Percentiles rank a stretch among this genome's conserved stretches.
phyloP scores from a whole-genome alignment of 2,888 invertebrate genomes.

The Strigamia transsilvanica region DNA sequence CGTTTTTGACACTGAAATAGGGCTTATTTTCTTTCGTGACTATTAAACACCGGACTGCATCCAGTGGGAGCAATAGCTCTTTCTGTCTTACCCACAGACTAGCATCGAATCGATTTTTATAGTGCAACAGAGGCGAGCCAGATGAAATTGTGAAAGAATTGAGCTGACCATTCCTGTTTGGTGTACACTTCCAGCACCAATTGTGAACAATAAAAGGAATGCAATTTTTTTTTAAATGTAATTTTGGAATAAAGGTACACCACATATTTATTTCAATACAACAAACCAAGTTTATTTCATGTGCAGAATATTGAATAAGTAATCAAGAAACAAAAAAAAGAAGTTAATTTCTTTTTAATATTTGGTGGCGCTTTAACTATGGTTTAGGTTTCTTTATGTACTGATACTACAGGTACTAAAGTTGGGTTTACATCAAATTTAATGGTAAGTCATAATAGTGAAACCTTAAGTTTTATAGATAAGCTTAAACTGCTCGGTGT shows the following conservation, averaged over 20 bases:
- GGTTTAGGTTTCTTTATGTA: no score
- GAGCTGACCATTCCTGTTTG: slow-evolving; percentile 46
- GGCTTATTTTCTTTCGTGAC: slow-evolving; percentile 48
- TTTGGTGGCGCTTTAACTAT: no score
- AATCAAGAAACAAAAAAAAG: no score
- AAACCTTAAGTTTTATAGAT: no score
- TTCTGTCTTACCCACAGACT: slow-evolving; percentile 30
- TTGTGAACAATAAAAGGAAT: slow-evolving; percentile 12
- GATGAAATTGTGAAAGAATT: slow-evolving; percentile 48
- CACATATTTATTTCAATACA: neutral
- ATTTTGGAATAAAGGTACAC: neutral
- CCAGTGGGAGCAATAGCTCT: slow-evolving; percentile 48
- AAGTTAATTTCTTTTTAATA: no score
- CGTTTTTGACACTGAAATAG: slow-evolving; percentile 47
- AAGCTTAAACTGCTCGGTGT: no score
- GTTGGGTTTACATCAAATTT: no score
- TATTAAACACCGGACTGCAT: slow-evolving; percentile 49
- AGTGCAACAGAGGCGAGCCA: slow-evolving; percentile 49
- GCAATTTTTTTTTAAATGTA: neutral
- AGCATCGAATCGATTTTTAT: slow-evolving; percentile 45
- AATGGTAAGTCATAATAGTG: no score
- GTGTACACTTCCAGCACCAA: slow-evolving; percentile 27
- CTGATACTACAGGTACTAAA: no score
- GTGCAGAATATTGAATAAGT: no score
- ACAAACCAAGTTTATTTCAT: neutral